Evolutionary conservation across 1,140 invertebrate species (phyloP).

Genomic region (Chironomus striatipennis): DNA sequence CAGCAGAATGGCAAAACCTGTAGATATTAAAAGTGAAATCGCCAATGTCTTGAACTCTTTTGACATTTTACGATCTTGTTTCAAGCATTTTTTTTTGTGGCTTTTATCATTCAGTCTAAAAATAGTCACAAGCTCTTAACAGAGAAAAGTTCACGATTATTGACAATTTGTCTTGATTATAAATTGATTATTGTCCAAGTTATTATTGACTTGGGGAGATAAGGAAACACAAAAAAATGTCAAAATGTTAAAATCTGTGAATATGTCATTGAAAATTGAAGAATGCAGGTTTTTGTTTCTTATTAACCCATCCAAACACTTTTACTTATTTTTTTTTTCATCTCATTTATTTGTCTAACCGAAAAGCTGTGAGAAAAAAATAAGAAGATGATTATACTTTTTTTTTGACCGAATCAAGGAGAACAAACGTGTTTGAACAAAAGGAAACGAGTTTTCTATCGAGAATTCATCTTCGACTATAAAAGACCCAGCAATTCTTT

Average conservation of each 20-base stretch:
- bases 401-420: neutral
- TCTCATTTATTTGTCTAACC: neutral
- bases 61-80: constrained; percentile 13
- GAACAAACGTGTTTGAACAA: neutral
- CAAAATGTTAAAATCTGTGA: neutral
- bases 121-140: too few species aligned
- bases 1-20: neutral
- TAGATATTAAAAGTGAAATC: neutral
- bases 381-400: neutral
- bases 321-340: neutral
- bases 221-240: neutral
- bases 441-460: neutral
- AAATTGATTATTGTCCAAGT: neutral
- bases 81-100: neutral
- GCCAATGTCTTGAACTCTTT: neutral
- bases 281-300: neutral
- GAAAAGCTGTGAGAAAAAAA: neutral
- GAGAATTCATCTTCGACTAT: constrained; percentile 7
- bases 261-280: neutral
- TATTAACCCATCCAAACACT: neutral
- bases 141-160: neutral
- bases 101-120: too few species aligned
- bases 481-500: neutral
- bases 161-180: constrained; percentile 2
- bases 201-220: neutral